These are phyloP conservation scores for Perognathus longimembris DNA, from an alignment of 2,113 vertebrate genomes.

Conservation along the genomic window DNA sequence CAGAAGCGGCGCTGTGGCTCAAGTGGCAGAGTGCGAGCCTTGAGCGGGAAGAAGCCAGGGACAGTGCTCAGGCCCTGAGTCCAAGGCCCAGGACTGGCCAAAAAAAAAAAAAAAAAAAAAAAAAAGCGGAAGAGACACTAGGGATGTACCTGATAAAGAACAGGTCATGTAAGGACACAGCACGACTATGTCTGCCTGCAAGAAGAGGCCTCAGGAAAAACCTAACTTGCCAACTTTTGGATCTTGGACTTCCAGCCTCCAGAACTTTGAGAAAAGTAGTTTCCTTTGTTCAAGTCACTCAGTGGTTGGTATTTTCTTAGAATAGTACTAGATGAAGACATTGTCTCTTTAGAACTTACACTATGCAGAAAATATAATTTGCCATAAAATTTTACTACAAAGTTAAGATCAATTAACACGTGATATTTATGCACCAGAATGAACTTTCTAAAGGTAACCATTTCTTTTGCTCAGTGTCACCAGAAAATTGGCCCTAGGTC, in stretches of 20 bases:
- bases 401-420: neutral
- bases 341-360: neutral
- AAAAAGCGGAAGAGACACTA: neutral
- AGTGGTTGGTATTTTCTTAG: neutral
- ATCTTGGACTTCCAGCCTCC: neutral
- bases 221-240: neutral
- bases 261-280: neutral
- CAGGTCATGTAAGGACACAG: neutral
- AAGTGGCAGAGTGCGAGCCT: too few species aligned
- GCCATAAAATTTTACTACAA: neutral
- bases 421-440: neutral
- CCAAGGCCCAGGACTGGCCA: too few species aligned
- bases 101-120: too few species aligned
- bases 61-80: too few species aligned
- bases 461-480: neutral
- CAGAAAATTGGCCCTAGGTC: neutral
- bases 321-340: neutral
- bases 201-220: neutral
- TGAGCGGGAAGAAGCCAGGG: too few species aligned
- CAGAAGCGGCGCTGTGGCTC: too few species aligned
- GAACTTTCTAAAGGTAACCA: neutral
- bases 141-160: neutral
- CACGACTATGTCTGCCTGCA: neutral
- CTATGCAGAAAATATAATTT: neutral
- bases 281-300: neutral